Evolutionary conservation across 2,888 invertebrate species (phyloP).

Genomic region (Lycophotia porphyrea): DNA sequence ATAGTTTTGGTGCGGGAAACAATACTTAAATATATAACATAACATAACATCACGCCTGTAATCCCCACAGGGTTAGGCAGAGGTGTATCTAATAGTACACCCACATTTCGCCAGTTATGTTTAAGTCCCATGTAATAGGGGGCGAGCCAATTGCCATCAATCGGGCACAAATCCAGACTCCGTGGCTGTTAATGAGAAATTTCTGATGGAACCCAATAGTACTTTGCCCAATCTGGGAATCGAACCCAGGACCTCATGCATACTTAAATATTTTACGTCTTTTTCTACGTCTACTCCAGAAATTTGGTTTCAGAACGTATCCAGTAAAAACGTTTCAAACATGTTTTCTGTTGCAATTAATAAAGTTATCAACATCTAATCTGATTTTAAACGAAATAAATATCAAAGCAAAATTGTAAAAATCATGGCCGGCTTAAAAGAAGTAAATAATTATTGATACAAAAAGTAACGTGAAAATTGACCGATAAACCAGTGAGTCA

Average conservation of each 20-base stretch:
- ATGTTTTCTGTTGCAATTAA: not conserved
- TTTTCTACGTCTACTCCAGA: not conserved
- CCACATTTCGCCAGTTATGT: too few species aligned
- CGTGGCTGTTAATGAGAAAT: too few species aligned
- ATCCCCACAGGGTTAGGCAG: too few species aligned
- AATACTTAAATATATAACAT: too few species aligned
- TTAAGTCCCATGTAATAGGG: too few species aligned
- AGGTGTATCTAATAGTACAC: too few species aligned
- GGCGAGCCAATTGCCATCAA: too few species aligned
- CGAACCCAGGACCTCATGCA: too few species aligned
- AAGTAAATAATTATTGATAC: not conserved
- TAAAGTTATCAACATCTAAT: not conserved
- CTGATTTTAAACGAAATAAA: not conserved
- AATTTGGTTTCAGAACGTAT: not conserved
- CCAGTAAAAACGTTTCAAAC: constrained; percentile 8
- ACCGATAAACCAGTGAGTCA: constrained; percentile 36
- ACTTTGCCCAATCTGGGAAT: too few species aligned
- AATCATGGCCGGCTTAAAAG: not conserved
- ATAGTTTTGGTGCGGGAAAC: not conserved
- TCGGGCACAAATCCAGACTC: too few species aligned
- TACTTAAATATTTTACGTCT: not conserved
- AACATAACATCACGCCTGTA: too few species aligned
- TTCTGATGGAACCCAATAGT: too few species aligned
- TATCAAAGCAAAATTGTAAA: not conserved
- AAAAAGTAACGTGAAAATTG: constrained; percentile 6